Base-by-base conservation (phyloP, 1,140 invertebrate species). In the Trichomalopsis sarcophagae region DNA sequence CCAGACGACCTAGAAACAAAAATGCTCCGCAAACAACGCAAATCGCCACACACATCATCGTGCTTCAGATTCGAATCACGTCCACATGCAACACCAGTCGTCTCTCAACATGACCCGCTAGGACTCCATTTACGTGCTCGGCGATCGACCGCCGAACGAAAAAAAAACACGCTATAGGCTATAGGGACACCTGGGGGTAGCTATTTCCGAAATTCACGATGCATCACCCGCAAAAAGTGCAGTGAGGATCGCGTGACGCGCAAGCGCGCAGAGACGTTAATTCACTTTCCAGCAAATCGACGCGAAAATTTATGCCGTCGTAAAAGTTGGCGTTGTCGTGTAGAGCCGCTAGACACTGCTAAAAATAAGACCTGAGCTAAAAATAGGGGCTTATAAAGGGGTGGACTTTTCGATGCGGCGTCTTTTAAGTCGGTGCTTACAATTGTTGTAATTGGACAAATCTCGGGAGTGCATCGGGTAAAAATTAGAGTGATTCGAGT, bases 241-340 rank as follows among this genome's bases (percentile, higher is more conserved):
- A 0, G 50, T 7, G 1, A 0, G 33, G 0, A 80, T 80, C 78
- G 78, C 78, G 50, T 80, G 78, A 68, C 62, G 62, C 10, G 40
- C 33, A 17, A 23, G 17, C 66, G 23, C 66, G 23, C 23, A 21
- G n/a, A 68, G 62, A 68, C 62, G 21, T 80, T 80, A 80, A 80
- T 80, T 68, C 78, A 80, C 78, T 80, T 80, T 80, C 62, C 14
- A 14, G 13, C 50, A 33, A 80, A 68, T 68, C 55, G 78, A 68
- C 14, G 55, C 17, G 78, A 80, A 80, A 80, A 80, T 80, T 80
- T 80, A 80, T 80, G 17, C 21, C 27, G 78, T 30, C 33, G 33
- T 68, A 80, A 62, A 68, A 47, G 66, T 27, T 10, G 23, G 66
- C 66, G 66, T 27, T 27, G 66, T 27, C 23, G 66, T 27, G n/a